Evolutionary conservation across 35 echinoderm and acorn worm species (phyloP).

Genomic region (Apostichopus japonicus): DNA sequence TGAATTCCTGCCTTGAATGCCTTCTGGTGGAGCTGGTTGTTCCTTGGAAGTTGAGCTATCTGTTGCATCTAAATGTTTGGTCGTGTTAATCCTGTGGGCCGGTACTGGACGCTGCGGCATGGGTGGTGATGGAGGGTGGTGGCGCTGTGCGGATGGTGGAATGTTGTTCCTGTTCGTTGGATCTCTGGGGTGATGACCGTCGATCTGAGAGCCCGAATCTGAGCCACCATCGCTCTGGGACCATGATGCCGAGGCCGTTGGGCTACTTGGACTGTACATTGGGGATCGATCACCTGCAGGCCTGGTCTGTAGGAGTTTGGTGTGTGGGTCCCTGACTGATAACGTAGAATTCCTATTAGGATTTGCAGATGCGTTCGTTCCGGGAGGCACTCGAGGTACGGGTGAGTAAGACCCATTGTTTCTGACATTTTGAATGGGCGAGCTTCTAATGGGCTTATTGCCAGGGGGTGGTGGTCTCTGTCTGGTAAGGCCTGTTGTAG

Average conservation of each 20-base stretch:
- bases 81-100: background rate
- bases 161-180: conserved; percentile 29
- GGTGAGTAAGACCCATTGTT: conserved; percentile 56
- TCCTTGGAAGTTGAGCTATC: conserved; percentile 32
- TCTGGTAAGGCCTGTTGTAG: conserved; percentile 56
- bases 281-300: conserved; percentile 76
- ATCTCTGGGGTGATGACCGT: background rate
- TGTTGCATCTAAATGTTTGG: background rate
- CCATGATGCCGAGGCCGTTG: conserved; percentile 34
- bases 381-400: conserved; percentile 6
- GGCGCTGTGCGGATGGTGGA: background rate
- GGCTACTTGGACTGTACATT: conserved; percentile 74
- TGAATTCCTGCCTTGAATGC: background rate
- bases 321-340: conserved; percentile 59
- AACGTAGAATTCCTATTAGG: conserved; percentile 39
- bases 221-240: background rate
- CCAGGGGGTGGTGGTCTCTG: conserved; percentile 35
- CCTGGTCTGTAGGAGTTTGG: conserved; percentile 56
- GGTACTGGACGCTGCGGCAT: conserved; percentile 26
- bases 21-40: background rate
- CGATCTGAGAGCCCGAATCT: conserved; percentile 18
- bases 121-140: conserved; percentile 33
- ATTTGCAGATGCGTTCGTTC: background rate
- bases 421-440: conserved; percentile 34
- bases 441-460: conserved; percentile 41